These are phyloP conservation scores for Eupithecia dodoneata DNA, from an alignment of 2,888 invertebrate species.

Conservation along the genomic window DNA sequence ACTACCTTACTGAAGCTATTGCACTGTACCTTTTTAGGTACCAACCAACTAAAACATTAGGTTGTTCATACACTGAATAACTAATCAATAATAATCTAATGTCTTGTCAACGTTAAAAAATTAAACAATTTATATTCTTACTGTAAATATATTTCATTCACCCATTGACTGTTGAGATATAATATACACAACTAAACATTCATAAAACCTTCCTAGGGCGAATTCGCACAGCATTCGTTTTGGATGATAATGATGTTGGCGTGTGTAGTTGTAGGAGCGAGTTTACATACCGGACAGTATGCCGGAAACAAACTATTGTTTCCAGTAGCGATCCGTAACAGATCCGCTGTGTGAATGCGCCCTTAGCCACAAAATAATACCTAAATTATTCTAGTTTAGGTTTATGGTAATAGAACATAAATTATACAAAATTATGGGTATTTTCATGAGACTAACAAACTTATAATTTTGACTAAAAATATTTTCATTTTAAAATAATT, in stretches of 20 bases:
- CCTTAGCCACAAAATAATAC: background rate
- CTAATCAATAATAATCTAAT: too few relatives aligned
- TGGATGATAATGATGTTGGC: too few relatives aligned
- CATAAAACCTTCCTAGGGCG: background rate
- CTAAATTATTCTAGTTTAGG: constrained; percentile 2
- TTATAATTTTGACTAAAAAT: too few relatives aligned
- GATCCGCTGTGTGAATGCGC: too few relatives aligned
- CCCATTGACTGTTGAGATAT: constrained; percentile 35
- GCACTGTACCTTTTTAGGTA: background rate
- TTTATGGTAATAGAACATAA: background rate
- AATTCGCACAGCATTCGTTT: too few relatives aligned
- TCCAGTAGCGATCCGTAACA: too few relatives aligned
- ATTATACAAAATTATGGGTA: background rate
- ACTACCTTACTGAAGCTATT: background rate
- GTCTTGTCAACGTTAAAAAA: background rate
- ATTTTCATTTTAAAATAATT: background rate
- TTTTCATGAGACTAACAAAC: background rate
- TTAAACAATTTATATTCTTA: constrained; percentile 8
- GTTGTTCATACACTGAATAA: too few relatives aligned
- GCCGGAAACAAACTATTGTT: too few relatives aligned
- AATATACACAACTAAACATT: constrained; percentile 23
- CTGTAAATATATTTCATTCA: constrained; percentile 44
- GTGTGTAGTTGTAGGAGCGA: too few relatives aligned
- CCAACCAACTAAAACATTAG: too few relatives aligned
- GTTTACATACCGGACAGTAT: too few relatives aligned